Conservation (phyloP, 2,888 invertebrate species). For the Dysmachus trigonus region DNA sequence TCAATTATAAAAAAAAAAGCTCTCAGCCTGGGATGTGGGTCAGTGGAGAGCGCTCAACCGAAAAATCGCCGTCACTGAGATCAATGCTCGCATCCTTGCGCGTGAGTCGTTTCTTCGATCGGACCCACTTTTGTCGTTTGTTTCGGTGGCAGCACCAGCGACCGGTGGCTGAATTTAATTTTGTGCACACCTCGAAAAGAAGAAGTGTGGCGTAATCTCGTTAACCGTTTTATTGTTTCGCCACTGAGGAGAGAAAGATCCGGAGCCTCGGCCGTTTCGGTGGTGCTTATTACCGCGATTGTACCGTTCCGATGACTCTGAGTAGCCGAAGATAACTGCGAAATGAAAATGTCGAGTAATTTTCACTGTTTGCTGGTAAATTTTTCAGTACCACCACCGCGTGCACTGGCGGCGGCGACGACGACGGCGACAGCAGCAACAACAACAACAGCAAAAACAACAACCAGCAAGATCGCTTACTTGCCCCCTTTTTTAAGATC, state of each 20-base stretch:
- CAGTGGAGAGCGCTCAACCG: conserved; percentile 54
- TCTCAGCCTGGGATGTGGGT: conserved; percentile 56
- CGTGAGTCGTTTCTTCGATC: not conserved
- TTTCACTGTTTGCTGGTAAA: conserved; percentile 37
- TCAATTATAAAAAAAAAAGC: conserved; percentile 51
- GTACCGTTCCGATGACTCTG: conserved; percentile 56
- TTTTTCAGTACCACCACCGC: conserved; percentile 29
- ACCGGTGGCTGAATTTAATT: not conserved
- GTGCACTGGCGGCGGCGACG: conserved; percentile 2
- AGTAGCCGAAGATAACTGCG: conserved; percentile 61
- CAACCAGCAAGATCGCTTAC: not conserved
- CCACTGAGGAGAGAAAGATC: not conserved
- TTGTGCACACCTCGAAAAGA: not conserved
- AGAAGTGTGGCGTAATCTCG: not conserved
- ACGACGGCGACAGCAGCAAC: not conserved
- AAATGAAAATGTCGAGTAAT: conserved; percentile 52
- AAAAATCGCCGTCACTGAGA: conserved; percentile 26
- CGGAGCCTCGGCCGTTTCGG: not conserved
- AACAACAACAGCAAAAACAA: not conserved
- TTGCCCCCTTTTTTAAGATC: not conserved
- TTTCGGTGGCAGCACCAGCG: no score
- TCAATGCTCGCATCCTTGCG: conserved; percentile 37
- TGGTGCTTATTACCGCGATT: not conserved
- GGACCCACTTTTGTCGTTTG: not conserved
- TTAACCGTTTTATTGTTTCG: conserved; percentile 6